Conservation (phyloP, 2,797 vertebrate genomes). For the Alectoris magna region DNA sequence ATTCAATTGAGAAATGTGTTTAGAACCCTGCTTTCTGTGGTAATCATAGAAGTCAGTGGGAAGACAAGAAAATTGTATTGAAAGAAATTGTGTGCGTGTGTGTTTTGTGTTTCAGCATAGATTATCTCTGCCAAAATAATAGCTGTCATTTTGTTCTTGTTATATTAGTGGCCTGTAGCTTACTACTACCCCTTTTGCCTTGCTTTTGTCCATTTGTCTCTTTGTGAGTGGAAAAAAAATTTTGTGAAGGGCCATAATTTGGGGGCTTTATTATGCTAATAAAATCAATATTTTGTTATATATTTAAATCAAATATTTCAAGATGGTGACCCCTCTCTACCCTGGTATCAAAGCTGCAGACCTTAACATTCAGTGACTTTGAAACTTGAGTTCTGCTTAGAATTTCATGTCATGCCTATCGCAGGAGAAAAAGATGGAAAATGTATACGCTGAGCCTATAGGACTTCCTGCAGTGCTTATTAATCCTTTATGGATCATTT, state of each 20-base stretch:
- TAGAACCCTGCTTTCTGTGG: slow-evolving; percentile 83
- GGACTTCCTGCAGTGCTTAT: slow-evolving; percentile 86
- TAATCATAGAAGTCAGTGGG: slow-evolving; percentile 88
- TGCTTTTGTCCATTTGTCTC: slow-evolving; percentile 71
- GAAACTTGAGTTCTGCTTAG: slow-evolving; percentile 84
- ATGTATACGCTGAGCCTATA: slow-evolving; percentile 85
- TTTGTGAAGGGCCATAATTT: slow-evolving; percentile 73
- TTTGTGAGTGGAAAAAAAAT: slow-evolving; percentile 63
- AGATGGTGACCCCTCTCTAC: slow-evolving; percentile 63
- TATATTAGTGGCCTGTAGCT: slow-evolving; percentile 83
- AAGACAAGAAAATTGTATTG: slow-evolving; percentile 88
- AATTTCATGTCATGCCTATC: slow-evolving; percentile 83
- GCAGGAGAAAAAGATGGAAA: slow-evolving; percentile 78
- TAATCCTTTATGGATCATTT: slow-evolving; percentile 90
- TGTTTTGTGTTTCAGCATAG: slow-evolving; percentile 86
- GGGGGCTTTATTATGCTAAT: slow-evolving; percentile 72
- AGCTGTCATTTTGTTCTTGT: slow-evolving; percentile 83
- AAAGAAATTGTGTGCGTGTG: slow-evolving; percentile 81
- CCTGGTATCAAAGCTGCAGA: slow-evolving; percentile 52
- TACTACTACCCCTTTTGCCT: slow-evolving; percentile 69
- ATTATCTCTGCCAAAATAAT: slow-evolving; percentile 87
- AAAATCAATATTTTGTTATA: slow-evolving; percentile 74
- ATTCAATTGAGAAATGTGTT: slow-evolving; percentile 86
- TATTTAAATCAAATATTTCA: slow-evolving; percentile 73
- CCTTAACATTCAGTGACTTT: slow-evolving; percentile 83